A percentile compares a stretch with the other conserved stretches of the same genome.
Evolutionary conservation across 2,888 invertebrate genomes (phyloP).

Genomic region (Hololepta plana): DNA sequence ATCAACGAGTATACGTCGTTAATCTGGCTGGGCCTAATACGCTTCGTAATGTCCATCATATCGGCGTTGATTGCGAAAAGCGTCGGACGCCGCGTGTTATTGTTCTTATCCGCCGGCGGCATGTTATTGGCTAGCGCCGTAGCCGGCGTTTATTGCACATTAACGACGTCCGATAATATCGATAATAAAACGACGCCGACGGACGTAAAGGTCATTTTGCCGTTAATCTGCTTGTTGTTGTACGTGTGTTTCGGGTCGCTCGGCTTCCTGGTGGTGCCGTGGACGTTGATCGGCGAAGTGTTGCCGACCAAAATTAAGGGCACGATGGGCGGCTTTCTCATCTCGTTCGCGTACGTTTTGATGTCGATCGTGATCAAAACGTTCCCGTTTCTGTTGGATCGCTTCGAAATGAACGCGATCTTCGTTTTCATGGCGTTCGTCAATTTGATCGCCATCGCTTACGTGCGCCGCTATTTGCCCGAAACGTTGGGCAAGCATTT

Average conservation of each 20-base stretch:
- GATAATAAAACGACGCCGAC: too few relatives aligned
- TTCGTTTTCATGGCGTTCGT: constrained; percentile 30
- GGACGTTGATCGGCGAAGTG: constrained; percentile 36
- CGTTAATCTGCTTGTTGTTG: constrained; percentile 27
- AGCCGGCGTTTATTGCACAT: constrained; percentile 21
- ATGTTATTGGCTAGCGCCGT: constrained; percentile 31
- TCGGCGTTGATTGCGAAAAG: constrained; percentile 29
- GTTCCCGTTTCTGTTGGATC: constrained; percentile 29
- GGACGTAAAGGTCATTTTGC: too few relatives aligned
- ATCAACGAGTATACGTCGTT: constrained; percentile 28
- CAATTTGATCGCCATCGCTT: constrained; percentile 27
- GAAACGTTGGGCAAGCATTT: constrained; percentile 39
- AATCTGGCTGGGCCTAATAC: constrained; percentile 29
- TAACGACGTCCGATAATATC: too few relatives aligned
- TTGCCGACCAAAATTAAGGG: constrained; percentile 33
- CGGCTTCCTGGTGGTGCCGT: constrained; percentile 37
- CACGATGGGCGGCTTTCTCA: constrained; percentile 30
- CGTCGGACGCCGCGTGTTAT: constrained; percentile 30
- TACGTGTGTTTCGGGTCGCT: constrained; percentile 34
- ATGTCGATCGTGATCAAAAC: constrained; percentile 35
- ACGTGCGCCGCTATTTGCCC: constrained; percentile 32
- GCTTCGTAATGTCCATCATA: constrained; percentile 33
- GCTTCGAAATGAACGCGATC: constrained; percentile 25
- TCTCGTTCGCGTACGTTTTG: constrained; percentile 32
- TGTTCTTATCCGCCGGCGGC: constrained; percentile 32